phyloP scores from a whole-genome alignment of 2,113 vertebrate genomes.

The Odocoileus virginianus region DNA sequence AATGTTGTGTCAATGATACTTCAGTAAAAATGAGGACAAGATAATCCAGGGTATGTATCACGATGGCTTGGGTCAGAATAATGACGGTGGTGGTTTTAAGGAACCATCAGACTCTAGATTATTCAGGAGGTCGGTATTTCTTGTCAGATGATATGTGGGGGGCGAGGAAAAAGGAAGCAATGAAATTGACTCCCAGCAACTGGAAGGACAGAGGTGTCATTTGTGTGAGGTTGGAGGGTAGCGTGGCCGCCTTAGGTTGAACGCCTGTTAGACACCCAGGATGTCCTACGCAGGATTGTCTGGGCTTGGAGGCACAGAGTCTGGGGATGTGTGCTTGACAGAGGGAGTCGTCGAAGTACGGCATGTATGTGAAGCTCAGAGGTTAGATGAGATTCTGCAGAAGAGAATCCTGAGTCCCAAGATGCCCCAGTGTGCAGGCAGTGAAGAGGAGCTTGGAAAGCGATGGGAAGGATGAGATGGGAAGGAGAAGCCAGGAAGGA shows the following conservation, averaged over 20 bases:
- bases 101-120: background rate
- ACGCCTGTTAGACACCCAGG: background rate
- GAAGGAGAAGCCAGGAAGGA: background rate
- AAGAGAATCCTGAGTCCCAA: background rate
- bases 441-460: background rate
- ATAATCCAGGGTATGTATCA: background rate
- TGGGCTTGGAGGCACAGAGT: background rate
- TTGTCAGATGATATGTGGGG: background rate
- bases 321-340: background rate
- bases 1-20: background rate
- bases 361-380: background rate
- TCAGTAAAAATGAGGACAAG: background rate
- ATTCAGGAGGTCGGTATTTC: background rate
- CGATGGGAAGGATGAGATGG: background rate
- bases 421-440: background rate
- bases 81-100: background rate
- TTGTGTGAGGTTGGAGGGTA: fast-evolving
- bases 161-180: background rate
- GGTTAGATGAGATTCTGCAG: background rate
- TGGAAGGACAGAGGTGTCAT: background rate
- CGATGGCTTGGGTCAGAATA: background rate
- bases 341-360: background rate
- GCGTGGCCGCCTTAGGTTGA: fast-evolving
- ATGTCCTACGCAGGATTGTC: background rate
- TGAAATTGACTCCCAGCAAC: background rate